Evolutionary conservation across 2,797 vertebrate genomes (phyloP).

Genomic region (Falco columbarius): DNA sequence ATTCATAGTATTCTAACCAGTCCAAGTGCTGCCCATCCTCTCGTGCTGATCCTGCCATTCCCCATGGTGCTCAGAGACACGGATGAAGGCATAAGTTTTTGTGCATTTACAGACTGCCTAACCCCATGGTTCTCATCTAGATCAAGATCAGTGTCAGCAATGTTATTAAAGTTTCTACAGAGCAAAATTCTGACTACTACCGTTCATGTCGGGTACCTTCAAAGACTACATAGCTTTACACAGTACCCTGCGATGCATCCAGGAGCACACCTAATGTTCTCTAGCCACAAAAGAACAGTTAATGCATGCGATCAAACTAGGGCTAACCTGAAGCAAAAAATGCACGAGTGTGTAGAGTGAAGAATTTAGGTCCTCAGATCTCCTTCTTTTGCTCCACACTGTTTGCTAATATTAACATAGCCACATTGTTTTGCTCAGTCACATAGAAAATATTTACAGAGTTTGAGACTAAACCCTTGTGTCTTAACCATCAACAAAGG

Average conservation of each 20-base stretch:
- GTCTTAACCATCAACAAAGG: not conserved
- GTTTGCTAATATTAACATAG: not conserved
- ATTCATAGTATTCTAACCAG: not conserved
- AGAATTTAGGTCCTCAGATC: not conserved
- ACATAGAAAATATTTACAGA: not conserved
- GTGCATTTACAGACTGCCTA: not conserved
- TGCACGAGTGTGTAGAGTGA: not conserved
- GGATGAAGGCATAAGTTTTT: not conserved
- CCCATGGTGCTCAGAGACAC: rapidly evolving
- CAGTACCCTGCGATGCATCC: rapidly evolving
- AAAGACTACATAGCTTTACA: not conserved
- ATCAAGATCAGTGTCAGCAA: not conserved
- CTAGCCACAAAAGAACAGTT: not conserved
- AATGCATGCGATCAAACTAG: not conserved
- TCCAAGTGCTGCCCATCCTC: not conserved
- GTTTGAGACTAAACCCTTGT: not conserved
- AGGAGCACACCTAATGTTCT: not conserved
- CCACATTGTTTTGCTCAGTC: not conserved
- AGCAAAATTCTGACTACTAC: not conserved
- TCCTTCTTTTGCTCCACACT: not conserved
- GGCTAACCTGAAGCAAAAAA: not conserved
- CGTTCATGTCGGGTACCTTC: not conserved
- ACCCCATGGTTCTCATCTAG: not conserved
- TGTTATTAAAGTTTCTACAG: not conserved
- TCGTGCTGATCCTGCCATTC: not conserved